Conservation (phyloP, 2,888 invertebrate genomes). For the Cryptocheilus praepositus region DNA sequence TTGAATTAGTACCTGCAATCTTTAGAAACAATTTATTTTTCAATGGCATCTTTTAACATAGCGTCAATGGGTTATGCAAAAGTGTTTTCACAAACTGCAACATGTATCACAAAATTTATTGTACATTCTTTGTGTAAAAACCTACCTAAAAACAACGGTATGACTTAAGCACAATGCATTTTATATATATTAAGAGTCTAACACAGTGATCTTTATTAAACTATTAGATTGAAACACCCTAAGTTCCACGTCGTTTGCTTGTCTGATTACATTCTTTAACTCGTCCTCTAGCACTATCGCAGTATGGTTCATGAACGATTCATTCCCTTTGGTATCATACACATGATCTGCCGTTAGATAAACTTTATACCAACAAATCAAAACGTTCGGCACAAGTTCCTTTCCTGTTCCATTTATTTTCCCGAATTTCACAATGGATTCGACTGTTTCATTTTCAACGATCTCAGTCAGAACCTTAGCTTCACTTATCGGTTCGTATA, state of each 20-base stretch:
- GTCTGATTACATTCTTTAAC: constrained; percentile 37
- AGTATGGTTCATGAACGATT: constrained; percentile 63
- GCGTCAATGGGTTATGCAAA: background rate
- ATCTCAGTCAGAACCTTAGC: constrained; percentile 53
- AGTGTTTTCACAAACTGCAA: background rate
- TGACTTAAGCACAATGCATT: background rate
- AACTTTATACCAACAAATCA: constrained; percentile 63
- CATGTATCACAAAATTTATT: constrained; percentile 13
- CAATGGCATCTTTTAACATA: too few species aligned
- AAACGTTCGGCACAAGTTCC: constrained; percentile 54
- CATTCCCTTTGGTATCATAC: constrained; percentile 51
- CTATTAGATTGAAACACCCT: constrained; percentile 57
- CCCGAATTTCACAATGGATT: constrained; percentile 54
- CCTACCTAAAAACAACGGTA: constrained; percentile 31
- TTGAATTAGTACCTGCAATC: too few species aligned
- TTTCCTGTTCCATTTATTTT: constrained; percentile 38
- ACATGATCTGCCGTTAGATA: constrained; percentile 39
- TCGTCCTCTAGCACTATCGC: constrained; percentile 60
- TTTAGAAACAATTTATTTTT: too few species aligned
- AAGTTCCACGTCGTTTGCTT: constrained; percentile 50
- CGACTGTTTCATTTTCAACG: constrained; percentile 47
- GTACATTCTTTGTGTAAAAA: constrained; percentile 22
- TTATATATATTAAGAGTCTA: constrained; percentile 19
- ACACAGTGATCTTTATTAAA: constrained; percentile 50
- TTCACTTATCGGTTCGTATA: constrained; percentile 46